A percentile compares a stretch with the other conserved stretches of the same genome.
Evolutionary conservation across 2,797 vertebrate species (phyloP).

Genomic region (Catostomus latipinnis): DNA sequence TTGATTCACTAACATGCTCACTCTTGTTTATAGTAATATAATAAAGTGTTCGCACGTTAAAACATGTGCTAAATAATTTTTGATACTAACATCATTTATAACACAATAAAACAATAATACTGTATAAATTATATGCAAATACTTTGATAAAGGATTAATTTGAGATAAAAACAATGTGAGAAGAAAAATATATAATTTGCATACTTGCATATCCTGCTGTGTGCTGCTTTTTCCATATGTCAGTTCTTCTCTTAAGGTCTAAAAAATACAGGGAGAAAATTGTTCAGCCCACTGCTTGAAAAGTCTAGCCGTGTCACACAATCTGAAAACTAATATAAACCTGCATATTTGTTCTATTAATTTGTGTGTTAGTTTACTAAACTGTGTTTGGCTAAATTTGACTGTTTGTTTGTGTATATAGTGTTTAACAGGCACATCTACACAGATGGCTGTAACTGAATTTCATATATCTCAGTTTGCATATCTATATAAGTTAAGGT

Average conservation of each 20-base stretch:
- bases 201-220: conserved; percentile 69
- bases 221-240: conserved; percentile 53
- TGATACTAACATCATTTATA: no score
- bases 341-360: no score
- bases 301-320: neutral
- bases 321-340: neutral
- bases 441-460: neutral
- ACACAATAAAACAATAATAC: no score
- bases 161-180: no score
- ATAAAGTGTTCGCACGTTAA: no score
- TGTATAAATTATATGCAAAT: accelerated
- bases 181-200: neutral
- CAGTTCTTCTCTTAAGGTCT: conserved; percentile 60
- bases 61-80: no score
- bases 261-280: conserved; percentile 14
- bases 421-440: neutral
- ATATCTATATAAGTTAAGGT: neutral
- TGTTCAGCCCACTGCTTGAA: neutral
- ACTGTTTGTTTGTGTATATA: neutral
- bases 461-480: conserved; percentile 9
- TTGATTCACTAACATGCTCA: no score
- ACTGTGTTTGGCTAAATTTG: neutral
- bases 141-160: no score
- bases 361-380: neutral
- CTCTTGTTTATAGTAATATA: no score